Evolutionary conservation across 2,113 vertebrate genomes (phyloP).

Genomic region (Gracilinanus agilis): DNA sequence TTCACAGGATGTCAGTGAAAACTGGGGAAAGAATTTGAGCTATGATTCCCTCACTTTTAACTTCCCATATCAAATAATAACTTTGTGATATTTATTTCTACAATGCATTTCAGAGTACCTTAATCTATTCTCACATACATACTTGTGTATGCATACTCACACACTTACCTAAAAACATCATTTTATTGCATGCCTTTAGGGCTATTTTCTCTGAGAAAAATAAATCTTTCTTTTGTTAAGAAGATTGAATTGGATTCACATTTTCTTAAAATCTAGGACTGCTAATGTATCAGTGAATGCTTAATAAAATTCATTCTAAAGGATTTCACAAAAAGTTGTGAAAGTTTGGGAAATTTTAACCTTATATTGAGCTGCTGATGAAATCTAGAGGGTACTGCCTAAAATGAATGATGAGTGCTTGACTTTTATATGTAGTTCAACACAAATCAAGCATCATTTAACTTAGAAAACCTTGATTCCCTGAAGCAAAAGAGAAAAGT

Average conservation of each 20-base stretch:
- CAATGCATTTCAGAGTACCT: not conserved
- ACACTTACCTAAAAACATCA: not conserved
- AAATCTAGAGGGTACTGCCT: not conserved
- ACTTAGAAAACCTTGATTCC: conserved; percentile 42
- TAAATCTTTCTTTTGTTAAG: not conserved
- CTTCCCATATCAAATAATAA: not conserved
- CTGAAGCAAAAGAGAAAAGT: conserved; percentile 53
- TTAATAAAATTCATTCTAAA: conserved; percentile 1
- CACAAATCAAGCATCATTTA: conserved; percentile 60
- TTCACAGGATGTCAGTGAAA: not conserved
- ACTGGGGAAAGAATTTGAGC: not conserved
- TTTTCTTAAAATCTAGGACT: not conserved
- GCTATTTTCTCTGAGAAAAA: not conserved
- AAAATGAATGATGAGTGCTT: conserved; percentile 58
- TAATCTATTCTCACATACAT: not conserved
- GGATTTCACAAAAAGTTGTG: not conserved
- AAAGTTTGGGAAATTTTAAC: conserved; percentile 14
- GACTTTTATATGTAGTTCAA: conserved; percentile 49
- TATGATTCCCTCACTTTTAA: not conserved
- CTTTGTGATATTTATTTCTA: not conserved
- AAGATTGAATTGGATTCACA: not conserved
- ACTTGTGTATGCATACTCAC: not conserved
- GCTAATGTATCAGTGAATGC: not conserved
- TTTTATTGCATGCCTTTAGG: not conserved
- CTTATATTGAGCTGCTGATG: not conserved